phyloP scores from a whole-genome alignment of 2,888 invertebrate genomes.

The Rhogogaster chlorosoma region DNA sequence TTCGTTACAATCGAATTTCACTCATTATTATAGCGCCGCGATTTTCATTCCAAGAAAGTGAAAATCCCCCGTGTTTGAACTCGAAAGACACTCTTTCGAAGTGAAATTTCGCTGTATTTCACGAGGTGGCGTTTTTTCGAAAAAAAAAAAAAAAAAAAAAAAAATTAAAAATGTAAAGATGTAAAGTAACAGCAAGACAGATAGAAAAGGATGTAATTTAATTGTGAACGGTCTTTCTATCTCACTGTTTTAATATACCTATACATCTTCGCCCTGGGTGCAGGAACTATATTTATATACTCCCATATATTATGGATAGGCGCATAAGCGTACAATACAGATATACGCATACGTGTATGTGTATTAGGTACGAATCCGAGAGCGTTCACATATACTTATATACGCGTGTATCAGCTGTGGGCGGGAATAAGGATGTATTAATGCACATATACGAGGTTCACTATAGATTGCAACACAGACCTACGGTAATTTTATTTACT shows the following conservation, averaged over 20 bases:
- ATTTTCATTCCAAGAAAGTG: too few species aligned
- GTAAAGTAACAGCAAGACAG: neutral
- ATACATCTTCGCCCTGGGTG: neutral
- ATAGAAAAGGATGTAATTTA: neutral
- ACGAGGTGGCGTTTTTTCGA: too few species aligned
- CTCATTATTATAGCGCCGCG: too few species aligned
- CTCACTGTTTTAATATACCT: neutral
- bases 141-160: too few species aligned
- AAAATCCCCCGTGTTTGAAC: too few species aligned
- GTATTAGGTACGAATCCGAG: neutral
- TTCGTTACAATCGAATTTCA: too few species aligned
- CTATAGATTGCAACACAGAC: conserved; percentile 30
- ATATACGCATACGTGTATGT: neutral
- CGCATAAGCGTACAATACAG: neutral
- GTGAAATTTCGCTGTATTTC: too few species aligned
- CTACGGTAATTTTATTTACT: conserved; percentile 42
- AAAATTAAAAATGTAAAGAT: too few species aligned
- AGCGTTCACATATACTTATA: neutral
- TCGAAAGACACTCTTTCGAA: too few species aligned
- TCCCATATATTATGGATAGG: neutral
- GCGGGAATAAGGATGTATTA: neutral
- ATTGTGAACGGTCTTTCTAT: neutral
- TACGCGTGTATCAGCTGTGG: neutral
- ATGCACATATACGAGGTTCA: neutral
- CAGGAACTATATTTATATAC: neutral